Evolutionary conservation across 2,888 invertebrate genomes (phyloP).

Genomic region (Lysandra bellargus): DNA sequence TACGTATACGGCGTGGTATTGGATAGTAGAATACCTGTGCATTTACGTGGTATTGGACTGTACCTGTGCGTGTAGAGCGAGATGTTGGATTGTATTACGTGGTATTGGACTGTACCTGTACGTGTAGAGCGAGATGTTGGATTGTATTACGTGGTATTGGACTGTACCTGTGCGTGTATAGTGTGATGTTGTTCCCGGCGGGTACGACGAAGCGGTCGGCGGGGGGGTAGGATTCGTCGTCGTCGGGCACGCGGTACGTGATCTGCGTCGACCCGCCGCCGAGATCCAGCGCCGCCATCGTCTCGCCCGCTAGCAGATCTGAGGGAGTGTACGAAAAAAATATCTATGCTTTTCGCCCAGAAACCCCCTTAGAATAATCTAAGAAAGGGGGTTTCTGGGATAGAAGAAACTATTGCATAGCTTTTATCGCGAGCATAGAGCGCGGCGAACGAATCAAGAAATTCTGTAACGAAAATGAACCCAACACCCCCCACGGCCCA

Average conservation of each 20-base stretch:
- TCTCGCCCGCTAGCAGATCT: conserved; percentile 64
- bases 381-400: no score
- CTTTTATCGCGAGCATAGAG: no score
- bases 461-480: no score
- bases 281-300: conserved; percentile 93
- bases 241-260: conserved; percentile 73
- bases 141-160: conserved; percentile 26
- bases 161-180: conserved; percentile 73
- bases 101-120: conserved; percentile 60
- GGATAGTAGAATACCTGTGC: conserved; percentile 57
- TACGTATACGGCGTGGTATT: no score
- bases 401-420: no score
- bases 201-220: conserved; percentile 61
- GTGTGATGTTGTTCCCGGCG: conserved; percentile 65
- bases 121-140: conserved; percentile 69
- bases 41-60: conserved; percentile 35
- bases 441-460: no score
- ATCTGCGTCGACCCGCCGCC: conserved; percentile 91
- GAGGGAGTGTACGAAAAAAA: conserved; percentile 11
- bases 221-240: conserved; percentile 48
- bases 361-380: no score
- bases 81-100: conserved; percentile 49
- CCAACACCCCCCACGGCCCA: no score
- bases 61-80: conserved; percentile 75
- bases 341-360: background rate